phyloP scores from a whole-genome alignment of 2,888 invertebrate genomes.

The Abrostola tripartita region DNA sequence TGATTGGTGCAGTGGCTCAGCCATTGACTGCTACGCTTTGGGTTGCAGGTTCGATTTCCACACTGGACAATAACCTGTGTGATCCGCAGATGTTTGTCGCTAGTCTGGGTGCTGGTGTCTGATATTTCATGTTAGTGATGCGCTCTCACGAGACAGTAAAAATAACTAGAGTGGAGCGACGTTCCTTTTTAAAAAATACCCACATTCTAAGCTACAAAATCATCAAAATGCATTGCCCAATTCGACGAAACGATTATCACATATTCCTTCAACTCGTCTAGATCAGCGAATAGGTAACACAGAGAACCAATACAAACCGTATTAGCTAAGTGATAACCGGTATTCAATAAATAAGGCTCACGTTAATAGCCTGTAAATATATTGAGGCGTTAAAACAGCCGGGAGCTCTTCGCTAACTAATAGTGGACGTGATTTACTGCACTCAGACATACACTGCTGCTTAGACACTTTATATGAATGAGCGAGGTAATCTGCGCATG shows the following conservation, averaged over 20 bases:
- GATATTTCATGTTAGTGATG: too few species aligned
- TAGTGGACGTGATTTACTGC: conserved; percentile 65
- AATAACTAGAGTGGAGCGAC: too few species aligned
- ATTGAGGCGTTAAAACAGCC: conserved; percentile 70
- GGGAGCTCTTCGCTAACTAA: conserved; percentile 58
- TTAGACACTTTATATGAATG: conserved; percentile 35
- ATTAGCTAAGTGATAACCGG: conserved; percentile 55
- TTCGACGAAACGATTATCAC: neutral
- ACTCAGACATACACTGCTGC: conserved; percentile 10
- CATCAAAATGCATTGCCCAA: too few species aligned
- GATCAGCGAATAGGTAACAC: neutral
- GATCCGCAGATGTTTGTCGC: too few species aligned
- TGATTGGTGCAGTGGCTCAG: too few species aligned
- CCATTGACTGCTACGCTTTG: too few species aligned
- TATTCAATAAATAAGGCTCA: conserved; percentile 62
- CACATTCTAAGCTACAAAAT: neutral
- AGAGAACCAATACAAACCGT: conserved; percentile 12
- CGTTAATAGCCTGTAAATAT: conserved; percentile 72
- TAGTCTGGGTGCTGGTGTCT: too few species aligned
- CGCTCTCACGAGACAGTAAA: too few species aligned
- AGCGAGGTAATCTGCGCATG: conserved; percentile 38
- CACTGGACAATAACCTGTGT: too few species aligned
- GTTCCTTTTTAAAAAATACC: neutral
- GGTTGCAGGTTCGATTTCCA: too few species aligned
- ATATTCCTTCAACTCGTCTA: neutral